Evolutionary conservation across 2,797 vertebrate genomes (phyloP).

Genomic region (Myripristis murdjan): DNA sequence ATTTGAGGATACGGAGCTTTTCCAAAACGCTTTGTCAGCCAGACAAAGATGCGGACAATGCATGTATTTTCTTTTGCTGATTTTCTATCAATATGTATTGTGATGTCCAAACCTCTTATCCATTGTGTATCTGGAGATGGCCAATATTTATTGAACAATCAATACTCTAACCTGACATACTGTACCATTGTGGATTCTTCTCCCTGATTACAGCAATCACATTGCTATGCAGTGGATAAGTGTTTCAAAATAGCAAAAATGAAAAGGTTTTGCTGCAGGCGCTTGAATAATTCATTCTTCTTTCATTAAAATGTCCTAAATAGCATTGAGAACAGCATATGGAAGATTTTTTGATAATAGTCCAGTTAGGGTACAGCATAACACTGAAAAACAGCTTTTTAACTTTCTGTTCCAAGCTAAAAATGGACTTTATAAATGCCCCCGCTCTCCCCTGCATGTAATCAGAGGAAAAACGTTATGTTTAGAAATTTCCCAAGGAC

Average conservation of each 20-base stretch:
- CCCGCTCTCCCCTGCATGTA: background rate
- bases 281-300: background rate
- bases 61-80: conserved; percentile 21
- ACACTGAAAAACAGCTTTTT: background rate
- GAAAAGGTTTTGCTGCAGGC: too few species aligned
- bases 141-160: conserved; percentile 45
- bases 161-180: conserved; percentile 24
- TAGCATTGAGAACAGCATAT: background rate
- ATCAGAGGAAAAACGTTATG: conserved; percentile 17
- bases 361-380: background rate
- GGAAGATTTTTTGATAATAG: background rate
- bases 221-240: background rate
- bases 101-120: conserved; percentile 28
- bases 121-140: conserved; percentile 46
- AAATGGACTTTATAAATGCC: conserved; percentile 19
- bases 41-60: conserved; percentile 50
- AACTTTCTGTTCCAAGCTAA: conserved; percentile 15
- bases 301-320: background rate
- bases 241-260: background rate
- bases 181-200: conserved; percentile 13
- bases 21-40: conserved; percentile 53
- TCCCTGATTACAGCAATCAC: conserved; percentile 18
- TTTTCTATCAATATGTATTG: conserved; percentile 42
- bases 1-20: conserved; percentile 38
- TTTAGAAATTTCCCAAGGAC: conserved; percentile 17